phyloP scores from a whole-genome alignment of 2,888 invertebrate genomes.

The Netelia virgata region DNA sequence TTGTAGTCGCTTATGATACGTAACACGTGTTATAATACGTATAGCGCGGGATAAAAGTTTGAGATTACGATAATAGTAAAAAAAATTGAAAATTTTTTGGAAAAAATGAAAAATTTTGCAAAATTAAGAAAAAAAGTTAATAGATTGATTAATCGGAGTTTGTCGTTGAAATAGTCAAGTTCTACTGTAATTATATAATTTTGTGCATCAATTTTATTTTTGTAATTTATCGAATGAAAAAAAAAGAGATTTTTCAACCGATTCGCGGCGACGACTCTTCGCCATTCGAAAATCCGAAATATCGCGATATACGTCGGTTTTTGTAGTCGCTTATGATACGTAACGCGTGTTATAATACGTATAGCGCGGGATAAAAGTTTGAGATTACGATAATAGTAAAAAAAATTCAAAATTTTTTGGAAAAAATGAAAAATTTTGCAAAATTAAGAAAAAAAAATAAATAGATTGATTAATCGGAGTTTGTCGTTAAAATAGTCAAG shows the following conservation, averaged over 20 bases:
- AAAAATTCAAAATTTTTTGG: not conserved
- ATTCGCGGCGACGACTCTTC: slow-evolving; percentile 20
- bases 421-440: not conserved
- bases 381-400: not conserved
- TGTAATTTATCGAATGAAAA: too few species aligned
- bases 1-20: too few species aligned
- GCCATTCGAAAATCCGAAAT: slow-evolving; percentile 70
- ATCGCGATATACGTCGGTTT: slow-evolving; percentile 50
- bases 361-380: not conserved
- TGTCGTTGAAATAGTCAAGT: too few species aligned
- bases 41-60: not conserved
- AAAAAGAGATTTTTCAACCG: slow-evolving; percentile 44
- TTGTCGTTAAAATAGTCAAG: not conserved
- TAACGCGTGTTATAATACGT: slow-evolving; percentile 13
- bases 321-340: slow-evolving; percentile 29
- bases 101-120: not conserved
- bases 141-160: not conserved
- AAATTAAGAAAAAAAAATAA: too few species aligned
- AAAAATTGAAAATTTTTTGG: not conserved
- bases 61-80: not conserved
- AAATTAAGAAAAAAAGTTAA: too few species aligned
- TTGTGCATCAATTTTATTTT: too few species aligned
- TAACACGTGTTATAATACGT: too few species aligned
- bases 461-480: not conserved
- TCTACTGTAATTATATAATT: too few species aligned